Base-by-base conservation (phyloP, 2,113 vertebrate species). In the Blennius ocellaris region DNA sequence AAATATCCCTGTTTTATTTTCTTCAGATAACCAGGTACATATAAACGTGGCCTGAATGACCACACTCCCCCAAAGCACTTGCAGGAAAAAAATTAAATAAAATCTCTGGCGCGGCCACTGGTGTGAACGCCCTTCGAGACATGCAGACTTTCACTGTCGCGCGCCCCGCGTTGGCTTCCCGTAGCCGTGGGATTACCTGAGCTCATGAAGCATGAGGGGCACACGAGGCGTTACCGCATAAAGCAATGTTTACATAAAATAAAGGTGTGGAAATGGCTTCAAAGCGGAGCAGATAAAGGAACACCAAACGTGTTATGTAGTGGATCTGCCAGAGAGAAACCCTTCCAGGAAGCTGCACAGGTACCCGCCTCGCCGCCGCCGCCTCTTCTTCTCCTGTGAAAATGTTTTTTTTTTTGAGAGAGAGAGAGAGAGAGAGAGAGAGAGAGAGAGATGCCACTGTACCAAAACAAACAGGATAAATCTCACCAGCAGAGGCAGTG, bases 391-490 rank as follows among this genome's bases (percentile, higher is more conserved):
- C 59, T 49, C 52, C 59, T 76, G 73, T 78, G 79, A 85, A 83
- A 79, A 77, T 51, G 44, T 53, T 75, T 38, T 83, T 83, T 79
- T 83, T 69, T 30, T 30, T 30, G 73, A 83, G 69, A 80, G 69
- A 75, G 80, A 78, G 21, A 30, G 21, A 30, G 21, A 30, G 21
- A 30, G 21, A 30, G 21, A 30, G 21, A 30, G 21, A 30, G 21
- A 66, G 73, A 83, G 69, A 80, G 69, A 75, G 78, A 78, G 63
- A 85, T 89, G 61, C 87, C 76, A 60, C 80, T 82, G 78, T 86
- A 90, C 68, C 87, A 87, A 90, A 88, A 90, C 87, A 91, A 91
- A 91, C 84, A 88, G 86, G 86, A 86, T 92, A 80, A 81, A 90
- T 89, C 87, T 90, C 81, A 76, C 81, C 84, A 83, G 90, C 81